These are phyloP conservation scores for Sinocyclocheilus anshuiensis DNA, from an alignment of 2,113 vertebrate genomes.

Conservation along the genomic window DNA sequence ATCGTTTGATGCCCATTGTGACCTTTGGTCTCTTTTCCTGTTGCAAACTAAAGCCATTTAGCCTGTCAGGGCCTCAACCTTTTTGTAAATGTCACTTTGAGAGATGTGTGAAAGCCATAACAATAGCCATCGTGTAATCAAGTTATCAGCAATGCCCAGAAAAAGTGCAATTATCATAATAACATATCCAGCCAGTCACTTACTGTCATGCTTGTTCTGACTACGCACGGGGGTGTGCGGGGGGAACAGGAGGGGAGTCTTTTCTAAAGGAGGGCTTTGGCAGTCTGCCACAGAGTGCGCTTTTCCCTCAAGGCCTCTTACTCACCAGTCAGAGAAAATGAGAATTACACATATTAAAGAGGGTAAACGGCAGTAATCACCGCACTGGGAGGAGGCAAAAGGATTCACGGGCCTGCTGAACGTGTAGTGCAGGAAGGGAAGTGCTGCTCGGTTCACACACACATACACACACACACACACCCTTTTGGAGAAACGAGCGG, in stretches of 20 bases:
- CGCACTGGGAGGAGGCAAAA: constrained; percentile 70
- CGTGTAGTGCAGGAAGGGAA: constrained; percentile 60
- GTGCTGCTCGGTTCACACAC: neutral
- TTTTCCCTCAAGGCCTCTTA: constrained; percentile 75
- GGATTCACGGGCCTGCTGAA: constrained; percentile 69
- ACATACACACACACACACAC: constrained; percentile 7
- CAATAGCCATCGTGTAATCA: constrained; percentile 61
- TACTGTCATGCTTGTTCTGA: constrained; percentile 65
- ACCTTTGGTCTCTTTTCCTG: constrained; percentile 57
- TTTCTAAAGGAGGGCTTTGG: constrained; percentile 73
- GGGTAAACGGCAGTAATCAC: constrained; percentile 81
- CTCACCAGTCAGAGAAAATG: constrained; percentile 80
- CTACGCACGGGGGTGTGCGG: constrained; percentile 58
- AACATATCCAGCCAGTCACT: constrained; percentile 66
- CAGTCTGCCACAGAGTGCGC: constrained; percentile 74
- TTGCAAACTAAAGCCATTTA: constrained; percentile 44
- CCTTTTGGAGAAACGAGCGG: neutral
- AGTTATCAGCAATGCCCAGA: constrained; percentile 60
- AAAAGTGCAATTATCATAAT: constrained; percentile 69
- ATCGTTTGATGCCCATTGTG: constrained; percentile 49
- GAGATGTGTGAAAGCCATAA: constrained; percentile 55
- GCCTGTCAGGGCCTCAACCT: constrained; percentile 58
- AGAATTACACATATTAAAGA: constrained; percentile 83
- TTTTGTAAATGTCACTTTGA: constrained; percentile 54
- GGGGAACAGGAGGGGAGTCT: constrained; percentile 62